Evolutionary conservation across 30 jellyfish, hydroid and myxozoan species (phyloP).

Genomic region (Phacellophora camtschatica): DNA sequence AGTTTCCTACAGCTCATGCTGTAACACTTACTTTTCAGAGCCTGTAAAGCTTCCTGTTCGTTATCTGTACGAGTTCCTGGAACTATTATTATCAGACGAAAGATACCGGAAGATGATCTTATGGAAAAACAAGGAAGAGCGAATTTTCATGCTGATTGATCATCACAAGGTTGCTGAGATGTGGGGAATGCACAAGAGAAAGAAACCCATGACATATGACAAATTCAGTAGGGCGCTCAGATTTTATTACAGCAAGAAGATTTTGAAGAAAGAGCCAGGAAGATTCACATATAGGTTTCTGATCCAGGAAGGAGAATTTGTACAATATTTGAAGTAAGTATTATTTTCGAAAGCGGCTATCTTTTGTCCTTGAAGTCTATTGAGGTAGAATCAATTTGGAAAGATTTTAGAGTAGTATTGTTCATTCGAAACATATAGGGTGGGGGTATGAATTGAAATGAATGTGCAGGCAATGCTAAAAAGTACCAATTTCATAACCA

Average conservation of each 20-base stretch:
- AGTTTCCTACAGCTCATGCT: too few relatives aligned
- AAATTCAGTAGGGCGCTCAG: slow-evolving; percentile 80
- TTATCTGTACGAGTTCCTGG: slow-evolving; percentile 72
- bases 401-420: too few relatives aligned
- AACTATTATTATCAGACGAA: slow-evolving; percentile 42
- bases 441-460: too few relatives aligned
- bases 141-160: slow-evolving; percentile 63
- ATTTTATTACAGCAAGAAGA: slow-evolving; percentile 70
- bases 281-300: slow-evolving; percentile 68
- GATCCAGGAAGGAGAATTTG: slow-evolving; percentile 49
- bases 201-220: slow-evolving; percentile 74
- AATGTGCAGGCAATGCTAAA: too few relatives aligned
- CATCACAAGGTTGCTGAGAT: slow-evolving; percentile 73
- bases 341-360: neutral
- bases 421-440: too few relatives aligned
- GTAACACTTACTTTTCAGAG: too few relatives aligned
- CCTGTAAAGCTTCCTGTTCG: slow-evolving; percentile 67
- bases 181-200: slow-evolving; percentile 85
- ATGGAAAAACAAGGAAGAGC: slow-evolving; percentile 71
- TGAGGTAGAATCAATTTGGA: too few relatives aligned
- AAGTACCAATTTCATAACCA: too few relatives aligned
- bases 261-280: slow-evolving; percentile 71
- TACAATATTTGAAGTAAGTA: slow-evolving; percentile 8
- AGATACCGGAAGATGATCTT: slow-evolving; percentile 40
- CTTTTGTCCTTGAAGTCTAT: neutral